Evolutionary conservation across 2,888 invertebrate genomes (phyloP), one percentile per base, ranked within the genome.

Genomic region (Eupsilia transversa): DNA sequence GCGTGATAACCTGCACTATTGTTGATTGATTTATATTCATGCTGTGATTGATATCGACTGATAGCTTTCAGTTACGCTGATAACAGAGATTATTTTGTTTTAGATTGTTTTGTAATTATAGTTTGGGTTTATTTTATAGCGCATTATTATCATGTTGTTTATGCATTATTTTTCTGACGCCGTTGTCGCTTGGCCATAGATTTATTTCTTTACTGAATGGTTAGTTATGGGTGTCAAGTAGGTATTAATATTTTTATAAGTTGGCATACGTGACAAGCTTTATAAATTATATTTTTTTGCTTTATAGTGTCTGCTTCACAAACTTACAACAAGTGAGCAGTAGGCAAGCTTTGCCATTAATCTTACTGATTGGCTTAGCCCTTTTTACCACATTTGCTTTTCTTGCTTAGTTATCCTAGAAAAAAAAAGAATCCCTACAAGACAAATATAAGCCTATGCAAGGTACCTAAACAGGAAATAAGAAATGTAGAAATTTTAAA

Each of bases 1-100:
- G 88, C 88, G 84, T 82, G 92, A 92, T 93, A 92, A 84, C 77
- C 74, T 88, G 90, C 84, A 89, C 92, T 94, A 93, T 93, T 92
- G 90, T 91, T 93, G 93, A 94, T 94, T 94, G 92, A 92, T 93
- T 94, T 91, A 92, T 92, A 91, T 91, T 72, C 74, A 46, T 81
- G 85, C 75, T 86, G 69, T 83, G 80, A 87, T 87, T 77, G 77
- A 82, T 82, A 73, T 81, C 74, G 20, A 41, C 49, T 76, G 85
- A 85, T 81, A 75, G 56, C 75, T 71, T 46, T 56, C 65, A 73
- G 82, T 77, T 82, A 73, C 60, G 70, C 56, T 72, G 77, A 71
- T 79, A 66, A 59, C 33, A 63, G 71, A 74, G 49, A 64, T 73
- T 63, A 70, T 66, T 63, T 72, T 59, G 66, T 83, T 70, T 71